phyloP scores from a whole-genome alignment of 35 echinoderm and acorn worm genomes.

The Strongylocentrotus purpuratus region DNA sequence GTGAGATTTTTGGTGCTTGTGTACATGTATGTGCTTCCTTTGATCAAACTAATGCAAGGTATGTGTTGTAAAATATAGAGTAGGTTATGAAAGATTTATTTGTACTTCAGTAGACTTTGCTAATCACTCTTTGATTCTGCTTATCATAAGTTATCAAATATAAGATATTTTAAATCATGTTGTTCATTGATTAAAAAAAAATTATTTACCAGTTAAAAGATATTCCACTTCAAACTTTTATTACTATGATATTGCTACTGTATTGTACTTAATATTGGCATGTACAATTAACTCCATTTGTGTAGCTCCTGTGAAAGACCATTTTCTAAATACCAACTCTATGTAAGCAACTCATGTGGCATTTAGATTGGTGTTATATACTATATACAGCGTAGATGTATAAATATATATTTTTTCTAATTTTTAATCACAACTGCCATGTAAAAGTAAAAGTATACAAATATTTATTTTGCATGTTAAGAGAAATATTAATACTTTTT shows the following conservation, averaged over 20 bases:
- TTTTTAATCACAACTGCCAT: background rate
- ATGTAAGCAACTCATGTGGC: background rate
- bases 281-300: background rate
- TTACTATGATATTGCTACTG: background rate
- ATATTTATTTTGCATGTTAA: too few species aligned
- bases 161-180: background rate
- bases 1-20: background rate
- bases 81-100: background rate
- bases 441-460: background rate
- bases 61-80: background rate
- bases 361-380: background rate
- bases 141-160: background rate
- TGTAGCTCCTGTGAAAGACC: background rate
- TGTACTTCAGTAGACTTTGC: background rate
- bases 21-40: background rate
- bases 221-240: background rate
- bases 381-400: too few species aligned
- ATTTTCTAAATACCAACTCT: background rate
- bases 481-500: too few species aligned
- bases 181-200: background rate
- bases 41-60: too few species aligned
- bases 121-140: background rate
- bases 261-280: too few species aligned
- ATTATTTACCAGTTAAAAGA: background rate
- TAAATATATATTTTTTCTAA: background rate